Evolutionary conservation across 2,797 vertebrate genomes (phyloP), one percentile per base, ranked within the genome.

Genomic region (Pitangus sulphuratus): DNA sequence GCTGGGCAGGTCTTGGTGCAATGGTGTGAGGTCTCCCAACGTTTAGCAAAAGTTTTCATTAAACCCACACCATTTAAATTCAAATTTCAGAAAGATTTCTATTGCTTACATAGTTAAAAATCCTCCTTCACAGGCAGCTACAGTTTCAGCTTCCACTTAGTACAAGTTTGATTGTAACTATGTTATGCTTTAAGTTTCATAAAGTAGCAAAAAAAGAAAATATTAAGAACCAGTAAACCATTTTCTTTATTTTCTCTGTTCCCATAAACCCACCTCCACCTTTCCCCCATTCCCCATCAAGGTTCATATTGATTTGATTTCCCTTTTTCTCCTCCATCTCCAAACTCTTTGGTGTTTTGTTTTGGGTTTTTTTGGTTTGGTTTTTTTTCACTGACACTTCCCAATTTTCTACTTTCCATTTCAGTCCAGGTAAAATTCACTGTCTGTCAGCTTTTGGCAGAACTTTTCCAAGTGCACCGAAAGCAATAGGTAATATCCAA

Each of bases 31-130:
- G 25, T 11, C 39, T 40, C 60, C 26, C 30, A 62, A 17, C 4
- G 4, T 18, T 30, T 9, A 50, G n/a, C 4, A 30, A 4, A 58
- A n/a, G 6, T 48, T 37, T 47, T 42, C 26, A 44, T 9, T 9
- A 56, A 71, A 69, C 13, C 0, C 35, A 25, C 7, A 3, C 1
- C 4, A 8, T 21, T 71, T 16, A 15, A 37, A 50, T n/a, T 22
- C 15, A 31, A 53, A 60, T 57, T 39, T 40, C 50, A 42, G 40
- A 53, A n/a, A 45, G 8, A 13, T 31, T 84, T 87, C 56, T 56
- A 19, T 42, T 33, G 66, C 28, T 78, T 28, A 2, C 18, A 4
- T 8, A 15, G 16, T n/a, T 75, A 39, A n/a, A 75, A 86, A 26
- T 9, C 17, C 39, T 40, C 14, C 51, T 53, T 37, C 14, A 6